Percentiles rank a stretch among this genome's conserved stretches.
Conservation (phyloP, 2,888 invertebrate species). For the Sepioteuthis lessoniana region DNA sequence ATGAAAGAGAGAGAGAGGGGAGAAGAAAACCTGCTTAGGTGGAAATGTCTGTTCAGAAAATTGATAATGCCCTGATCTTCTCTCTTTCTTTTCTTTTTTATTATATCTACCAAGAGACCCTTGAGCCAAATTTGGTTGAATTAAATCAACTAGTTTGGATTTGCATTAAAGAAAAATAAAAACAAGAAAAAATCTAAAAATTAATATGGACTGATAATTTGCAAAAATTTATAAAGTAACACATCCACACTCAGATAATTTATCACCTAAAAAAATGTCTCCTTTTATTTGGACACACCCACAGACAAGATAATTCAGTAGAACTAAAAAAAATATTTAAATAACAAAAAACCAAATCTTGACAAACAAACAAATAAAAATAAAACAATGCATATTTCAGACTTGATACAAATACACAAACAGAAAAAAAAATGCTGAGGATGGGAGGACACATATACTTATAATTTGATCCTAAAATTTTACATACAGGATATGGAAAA, state of each 20-base stretch:
- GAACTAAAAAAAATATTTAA: neutral
- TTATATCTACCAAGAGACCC: neutral
- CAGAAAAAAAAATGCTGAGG: too few species aligned
- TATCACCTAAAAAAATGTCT: neutral
- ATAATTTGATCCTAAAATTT: too few species aligned
- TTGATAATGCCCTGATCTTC: neutral
- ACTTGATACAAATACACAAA: neutral
- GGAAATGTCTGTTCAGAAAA: neutral
- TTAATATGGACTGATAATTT: neutral
- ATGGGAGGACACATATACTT: too few species aligned
- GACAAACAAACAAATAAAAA: neutral
- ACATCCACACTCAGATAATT: neutral
- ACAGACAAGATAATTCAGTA: neutral
- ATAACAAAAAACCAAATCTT: neutral
- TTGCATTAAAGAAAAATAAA: neutral
- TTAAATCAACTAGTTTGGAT: neutral
- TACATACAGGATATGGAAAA: too few species aligned
- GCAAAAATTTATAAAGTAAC: neutral
- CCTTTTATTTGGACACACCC: neutral
- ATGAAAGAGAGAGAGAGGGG: too few species aligned
- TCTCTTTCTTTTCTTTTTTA: neutral
- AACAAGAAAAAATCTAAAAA: neutral
- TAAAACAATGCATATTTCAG: neutral
- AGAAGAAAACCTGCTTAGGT: too few species aligned
- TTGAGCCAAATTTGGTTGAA: neutral